Base-by-base conservation (phyloP, 2,797 vertebrate genomes). In the Helostoma temminkii region DNA sequence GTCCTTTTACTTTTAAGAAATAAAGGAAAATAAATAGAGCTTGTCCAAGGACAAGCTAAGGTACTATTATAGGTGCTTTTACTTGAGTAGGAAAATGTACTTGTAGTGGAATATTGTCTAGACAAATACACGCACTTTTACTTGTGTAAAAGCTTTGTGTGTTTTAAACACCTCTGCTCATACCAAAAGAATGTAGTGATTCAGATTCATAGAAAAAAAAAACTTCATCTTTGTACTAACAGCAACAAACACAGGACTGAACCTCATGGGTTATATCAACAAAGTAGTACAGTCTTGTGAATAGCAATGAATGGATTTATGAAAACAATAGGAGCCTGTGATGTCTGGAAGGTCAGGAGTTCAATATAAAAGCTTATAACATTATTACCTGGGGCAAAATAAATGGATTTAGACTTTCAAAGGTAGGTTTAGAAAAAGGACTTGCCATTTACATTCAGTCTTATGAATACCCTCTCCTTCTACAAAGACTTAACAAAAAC, bases 251-350 rank as follows among this genome's bases (percentile, higher is more conserved):
- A 32, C 37, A 62, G 26, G 46, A 18, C 47, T 80, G 45, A 56
- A 47, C 43, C 14, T 21, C 2, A 15, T 43, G 61, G 25, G 54
- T 59, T 26, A 53, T 14, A 62, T 54, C 78, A 63, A 69, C 65
- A 83, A 75, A 80, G 69, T 47, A 49, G 45, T 9, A 1, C 36
- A 52, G 48, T 15, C 61, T 49, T 66, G 42, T 59, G 34, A 81
- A 69, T 24, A 76, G 80, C 75, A 86, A 67, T 77, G 43, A 72
- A 56, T 53, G 74, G 83, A 75, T 80, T 83, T 69, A 26, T 74
- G 67, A 52, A 72, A 86, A 89, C 90, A 89, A 86, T 80, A 57
- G 55, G 48, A 4, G 36, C 32, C 64, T 86, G 60, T 84, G 65
- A 81, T 69, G 74, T 69, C 66, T 76, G 47, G 53, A 71, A 56